Evolutionary conservation across 2,113 vertebrate species (phyloP).

Genomic region (Malurus alboscapulatus): DNA sequence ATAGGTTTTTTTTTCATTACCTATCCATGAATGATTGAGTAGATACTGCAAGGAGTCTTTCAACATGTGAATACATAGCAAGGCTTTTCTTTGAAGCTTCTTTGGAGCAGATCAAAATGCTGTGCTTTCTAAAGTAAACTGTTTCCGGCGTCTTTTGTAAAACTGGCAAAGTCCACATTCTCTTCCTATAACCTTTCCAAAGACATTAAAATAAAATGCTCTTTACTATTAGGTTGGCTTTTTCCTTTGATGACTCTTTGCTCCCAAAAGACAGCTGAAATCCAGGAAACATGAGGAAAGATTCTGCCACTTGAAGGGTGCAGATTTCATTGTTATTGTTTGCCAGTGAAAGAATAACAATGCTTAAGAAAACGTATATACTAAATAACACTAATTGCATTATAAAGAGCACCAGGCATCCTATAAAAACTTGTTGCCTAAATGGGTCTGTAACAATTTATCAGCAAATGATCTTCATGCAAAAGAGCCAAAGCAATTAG

Average conservation of each 20-base stretch:
- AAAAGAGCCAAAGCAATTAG: slow-evolving; percentile 44
- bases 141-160: not conserved
- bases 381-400: slow-evolving; percentile 25
- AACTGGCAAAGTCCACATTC: not conserved
- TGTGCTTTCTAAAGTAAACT: not conserved
- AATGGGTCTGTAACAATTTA: slow-evolving; percentile 31
- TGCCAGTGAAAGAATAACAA: not conserved
- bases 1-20: not conserved
- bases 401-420: slow-evolving; percentile 10
- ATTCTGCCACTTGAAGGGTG: not conserved
- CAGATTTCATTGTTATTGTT: not conserved
- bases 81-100: not conserved
- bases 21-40: not conserved
- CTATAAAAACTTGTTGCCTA: slow-evolving; percentile 42
- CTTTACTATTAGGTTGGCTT: not conserved
- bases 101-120: not conserved
- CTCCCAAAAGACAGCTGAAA: not conserved
- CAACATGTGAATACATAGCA: not conserved
- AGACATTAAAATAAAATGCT: not conserved
- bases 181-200: not conserved
- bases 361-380: not conserved
- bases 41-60: not conserved
- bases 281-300: not conserved
- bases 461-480: slow-evolving; percentile 28
- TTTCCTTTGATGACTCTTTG: not conserved